Base-by-base conservation (phyloP, 2,888 invertebrate genomes). In the Caradrina clavipalpis region DNA sequence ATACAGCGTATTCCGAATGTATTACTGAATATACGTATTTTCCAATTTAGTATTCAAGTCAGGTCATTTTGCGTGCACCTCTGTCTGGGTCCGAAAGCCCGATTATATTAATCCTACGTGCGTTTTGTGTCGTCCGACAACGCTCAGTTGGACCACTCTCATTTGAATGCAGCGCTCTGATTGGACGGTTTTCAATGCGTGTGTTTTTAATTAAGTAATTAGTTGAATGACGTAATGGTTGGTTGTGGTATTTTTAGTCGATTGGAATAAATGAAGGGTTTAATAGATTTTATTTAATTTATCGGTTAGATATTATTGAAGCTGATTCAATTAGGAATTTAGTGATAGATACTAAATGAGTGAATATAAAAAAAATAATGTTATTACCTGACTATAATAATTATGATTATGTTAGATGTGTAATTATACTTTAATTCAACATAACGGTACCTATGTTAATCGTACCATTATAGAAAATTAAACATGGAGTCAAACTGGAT, bases 21-120 rank as follows among this genome's bases (percentile, higher is more conserved):
- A 71, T 74, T 78, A 78, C 70, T 35, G 64, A 53, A 55, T 58
- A 64, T 72, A 73, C 78, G 73, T 78, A 86, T 86, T 86, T 86
- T 82, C 83, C 80, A 80, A 86, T 93, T 94, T 93, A 89, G 93
- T 93, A 95, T 94, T 93, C 94, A 84, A 82, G 80, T 80, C 91
- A 86, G 87, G 91, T 84, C 77, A 82, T 86, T 85, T 87, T 88
- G 90, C 88, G 90, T 91, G 87, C 88, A 89, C 85, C 86, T 88
- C 87, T 88, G 90, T 90, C 92, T 89, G 84, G 87, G 82, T 81
- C 87, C 85, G 86, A 87, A 89, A 82, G 80, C 78, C 86, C 88
- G 90, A 91, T 92, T 90, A 91, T 93, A 93, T 93, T 92, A 93
- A 93, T 92, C 91, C 90, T 86, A 90, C 92, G 92, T 92, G 92